These are phyloP conservation scores for Neocrepidodera transversa DNA, from an alignment of 2,888 invertebrate genomes.

Conservation along the genomic window DNA sequence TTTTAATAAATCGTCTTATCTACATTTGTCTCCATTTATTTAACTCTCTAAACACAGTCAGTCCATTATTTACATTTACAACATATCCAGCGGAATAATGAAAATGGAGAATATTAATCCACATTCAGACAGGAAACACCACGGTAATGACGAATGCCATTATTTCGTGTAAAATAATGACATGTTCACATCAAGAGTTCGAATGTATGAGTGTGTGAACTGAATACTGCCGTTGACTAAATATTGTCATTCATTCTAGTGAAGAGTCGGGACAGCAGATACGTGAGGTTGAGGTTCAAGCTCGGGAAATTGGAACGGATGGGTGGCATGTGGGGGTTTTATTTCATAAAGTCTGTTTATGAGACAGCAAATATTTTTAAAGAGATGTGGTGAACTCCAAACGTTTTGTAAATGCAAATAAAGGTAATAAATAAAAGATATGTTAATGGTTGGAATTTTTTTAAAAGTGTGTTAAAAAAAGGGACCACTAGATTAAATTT, in stretches of 20 bases:
- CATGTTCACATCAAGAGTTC: slow-evolving; percentile 14
- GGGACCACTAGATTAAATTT: too few species aligned
- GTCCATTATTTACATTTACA: background rate
- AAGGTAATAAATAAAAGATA: background rate
- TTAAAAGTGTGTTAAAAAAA: too few species aligned
- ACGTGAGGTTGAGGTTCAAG: slow-evolving; percentile 4
- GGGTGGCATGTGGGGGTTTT: background rate
- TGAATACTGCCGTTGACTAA: slow-evolving; percentile 12
- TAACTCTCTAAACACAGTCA: too few species aligned
- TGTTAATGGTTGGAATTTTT: too few species aligned
- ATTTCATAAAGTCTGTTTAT: background rate
- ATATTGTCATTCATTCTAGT: slow-evolving; percentile 16
- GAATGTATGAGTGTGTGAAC: slow-evolving; percentile 5
- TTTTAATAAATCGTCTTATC: too few species aligned
- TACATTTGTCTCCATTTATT: slow-evolving; percentile 9
- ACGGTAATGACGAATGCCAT: slow-evolving; percentile 16
- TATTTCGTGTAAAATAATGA: slow-evolving; percentile 22
- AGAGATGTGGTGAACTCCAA: background rate
- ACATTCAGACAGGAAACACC: background rate
- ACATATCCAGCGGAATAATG: slow-evolving; percentile 8
- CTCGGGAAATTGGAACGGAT: background rate
- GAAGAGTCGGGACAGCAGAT: slow-evolving; percentile 6
- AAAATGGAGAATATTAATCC: slow-evolving; percentile 10
- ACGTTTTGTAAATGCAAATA: background rate
- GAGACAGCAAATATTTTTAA: background rate